Percentiles rank a stretch among this genome's conserved stretches.
Evolutionary conservation across 2,888 invertebrate species (phyloP).

Genomic region (Copidosoma aretas): DNA sequence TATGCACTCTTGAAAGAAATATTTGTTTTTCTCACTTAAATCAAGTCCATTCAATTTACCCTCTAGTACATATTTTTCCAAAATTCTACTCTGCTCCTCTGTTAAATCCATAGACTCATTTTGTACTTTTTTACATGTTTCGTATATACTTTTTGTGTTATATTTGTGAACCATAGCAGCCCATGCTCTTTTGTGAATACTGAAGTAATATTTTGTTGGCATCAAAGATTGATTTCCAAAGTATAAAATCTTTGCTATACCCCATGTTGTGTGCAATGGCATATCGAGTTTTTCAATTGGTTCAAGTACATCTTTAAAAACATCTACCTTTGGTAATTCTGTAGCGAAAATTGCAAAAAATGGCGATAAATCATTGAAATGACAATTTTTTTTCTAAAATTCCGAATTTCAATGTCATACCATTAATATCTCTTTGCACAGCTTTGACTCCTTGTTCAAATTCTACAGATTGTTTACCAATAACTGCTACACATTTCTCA

Average conservation of each 20-base stretch:
- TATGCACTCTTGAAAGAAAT: neutral
- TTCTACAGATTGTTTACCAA: conserved; percentile 81
- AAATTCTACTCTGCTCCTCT: conserved; percentile 73
- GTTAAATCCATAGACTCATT: conserved; percentile 61
- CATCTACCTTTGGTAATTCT: conserved; percentile 59
- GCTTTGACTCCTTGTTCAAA: conserved; percentile 79
- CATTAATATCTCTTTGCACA: conserved; percentile 69
- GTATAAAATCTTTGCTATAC: conserved; percentile 83
- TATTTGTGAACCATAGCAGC: conserved; percentile 78
- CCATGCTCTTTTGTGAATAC: conserved; percentile 81
- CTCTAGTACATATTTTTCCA: conserved; percentile 81
- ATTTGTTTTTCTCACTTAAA: conserved; percentile 65
- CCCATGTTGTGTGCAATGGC: conserved; percentile 85
- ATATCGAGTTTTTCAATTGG: conserved; percentile 77
- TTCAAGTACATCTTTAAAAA: conserved; percentile 74
- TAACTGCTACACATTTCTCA: conserved; percentile 83
- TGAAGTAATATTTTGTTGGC: conserved; percentile 79
- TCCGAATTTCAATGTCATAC: conserved; percentile 47
- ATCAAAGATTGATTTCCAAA: conserved; percentile 80
- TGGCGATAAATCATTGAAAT: conserved; percentile 10
- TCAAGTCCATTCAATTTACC: conserved; percentile 84
- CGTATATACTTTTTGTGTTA: conserved; percentile 73
- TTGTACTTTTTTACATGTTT: conserved; percentile 70
- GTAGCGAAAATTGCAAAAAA: conserved; percentile 15
- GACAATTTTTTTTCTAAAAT: conserved; percentile 7